Conservation (phyloP, 2,797 vertebrate species). For the Zenarchopterus dispar region DNA sequence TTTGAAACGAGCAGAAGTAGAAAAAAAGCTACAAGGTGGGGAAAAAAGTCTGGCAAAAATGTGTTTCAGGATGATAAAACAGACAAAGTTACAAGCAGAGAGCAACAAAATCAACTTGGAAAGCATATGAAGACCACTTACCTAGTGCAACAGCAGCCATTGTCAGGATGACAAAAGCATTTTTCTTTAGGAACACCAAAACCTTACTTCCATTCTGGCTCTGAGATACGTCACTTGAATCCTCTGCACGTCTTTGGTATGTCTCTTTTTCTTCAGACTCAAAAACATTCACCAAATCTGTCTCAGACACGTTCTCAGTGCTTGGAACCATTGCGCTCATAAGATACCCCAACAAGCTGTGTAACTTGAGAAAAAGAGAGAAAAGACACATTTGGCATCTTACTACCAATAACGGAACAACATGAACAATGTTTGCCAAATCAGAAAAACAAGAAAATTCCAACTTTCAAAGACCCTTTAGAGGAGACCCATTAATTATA, state of each 20-base stretch:
- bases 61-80: no score
- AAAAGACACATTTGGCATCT: not conserved
- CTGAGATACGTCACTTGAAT: conserved; percentile 27
- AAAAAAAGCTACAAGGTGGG: no score
- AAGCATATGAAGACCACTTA: conserved; percentile 21
- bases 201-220: conserved; percentile 59
- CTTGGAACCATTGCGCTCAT: not conserved
- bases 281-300: conserved; percentile 2
- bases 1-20: not conserved
- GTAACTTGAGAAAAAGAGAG: not conserved
- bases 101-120: not conserved
- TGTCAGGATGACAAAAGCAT: conserved; percentile 85
- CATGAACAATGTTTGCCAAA: no score
- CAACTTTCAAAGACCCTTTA: no score
- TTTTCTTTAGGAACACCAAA: conserved; percentile 73
- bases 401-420: no score
- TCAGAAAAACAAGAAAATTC: no score
- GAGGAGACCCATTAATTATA: no score
- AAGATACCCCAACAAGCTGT: not conserved
- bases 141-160: conserved; percentile 81
- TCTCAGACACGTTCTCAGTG: not conserved
- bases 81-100: not conserved
- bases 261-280: conserved; percentile 7
- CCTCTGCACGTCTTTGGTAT: not conserved
- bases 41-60: not conserved